phyloP scores from a whole-genome alignment of 2,797 vertebrate species.

The Tenualosa ilisha region DNA sequence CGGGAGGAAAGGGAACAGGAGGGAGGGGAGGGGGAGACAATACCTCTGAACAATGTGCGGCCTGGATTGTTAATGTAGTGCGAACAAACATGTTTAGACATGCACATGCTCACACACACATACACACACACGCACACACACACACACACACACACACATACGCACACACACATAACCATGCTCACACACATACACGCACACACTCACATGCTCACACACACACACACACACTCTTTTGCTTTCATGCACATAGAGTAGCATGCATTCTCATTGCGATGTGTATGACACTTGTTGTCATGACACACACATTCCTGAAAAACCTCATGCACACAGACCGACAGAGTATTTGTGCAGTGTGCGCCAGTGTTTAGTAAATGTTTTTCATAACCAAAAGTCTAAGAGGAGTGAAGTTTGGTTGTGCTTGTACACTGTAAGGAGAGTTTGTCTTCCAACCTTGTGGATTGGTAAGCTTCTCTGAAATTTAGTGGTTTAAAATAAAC shows the following conservation, averaged over 20 bases:
- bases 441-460: not conserved
- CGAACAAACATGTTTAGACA: conserved; percentile 5
- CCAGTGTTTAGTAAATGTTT: not conserved
- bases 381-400: not conserved
- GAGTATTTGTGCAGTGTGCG: not conserved
- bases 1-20: not conserved
- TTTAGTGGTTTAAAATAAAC: not conserved
- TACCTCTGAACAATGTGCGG: not conserved
- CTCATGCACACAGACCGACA: not conserved
- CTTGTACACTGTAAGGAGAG: not conserved
- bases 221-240: too few species aligned
- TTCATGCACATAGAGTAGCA: not conserved
- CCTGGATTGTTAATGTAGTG: conserved; percentile 14
- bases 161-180: not conserved
- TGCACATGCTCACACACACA: not conserved
- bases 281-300: not conserved
- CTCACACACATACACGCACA: not conserved
- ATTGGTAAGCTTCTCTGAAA: not conserved
- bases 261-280: not conserved
- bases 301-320: not conserved
- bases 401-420: not conserved
- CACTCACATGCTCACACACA: not conserved
- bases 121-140: not conserved
- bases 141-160: not conserved
- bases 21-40: not conserved